Evolutionary conservation across 2,113 vertebrate species (phyloP), one percentile per base, ranked within the genome.

Genomic region (Notarius quadriscutis): DNA sequence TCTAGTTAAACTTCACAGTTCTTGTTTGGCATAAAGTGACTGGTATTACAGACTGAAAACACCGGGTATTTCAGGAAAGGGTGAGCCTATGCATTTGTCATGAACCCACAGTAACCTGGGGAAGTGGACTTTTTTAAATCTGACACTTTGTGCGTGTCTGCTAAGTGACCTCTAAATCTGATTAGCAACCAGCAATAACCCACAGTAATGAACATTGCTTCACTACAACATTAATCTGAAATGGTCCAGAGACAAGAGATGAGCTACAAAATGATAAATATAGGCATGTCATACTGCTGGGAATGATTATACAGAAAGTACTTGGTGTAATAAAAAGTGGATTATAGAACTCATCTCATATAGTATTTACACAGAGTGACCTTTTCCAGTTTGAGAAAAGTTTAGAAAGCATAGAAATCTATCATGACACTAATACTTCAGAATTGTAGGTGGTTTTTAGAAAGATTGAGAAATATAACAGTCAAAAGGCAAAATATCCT

Each of bases 201-300:
- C 48, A 25, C 20, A n/a, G 20, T 77, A 22, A 77, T 72, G 71
- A 74, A 48, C 34, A 74, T 1, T 74, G 34, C 34, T 20, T 51
- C 48, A 51, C 62, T 75, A 60, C 7, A 60, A 27, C 53, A 84
- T 62, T 84, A 69, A 51, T 55, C 51, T 84, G 27, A 83, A 71
- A 53, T 30, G 48, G 41, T 84, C 14, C 5, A 53, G 48, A 69
- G 48, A 84, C 82, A 55, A 71, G 8, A 53, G 17, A 71, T 84
- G 63, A 27, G 62, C 50, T 18, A n/a, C 48, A 55, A 10, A 55
- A 3, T 55, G 0, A 58, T 53, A 55, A 62, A 84, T n/a, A 60
- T 48, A 62, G 30, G 12, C 69, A 74, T 15, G 84, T 77, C 55
- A n/a, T 15, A 17, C 30, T 63, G 17, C 57, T 58, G 25, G 58